Evolutionary conservation across 2,797 vertebrate species (phyloP).

Genomic region (Sphenopsis melanotis): DNA sequence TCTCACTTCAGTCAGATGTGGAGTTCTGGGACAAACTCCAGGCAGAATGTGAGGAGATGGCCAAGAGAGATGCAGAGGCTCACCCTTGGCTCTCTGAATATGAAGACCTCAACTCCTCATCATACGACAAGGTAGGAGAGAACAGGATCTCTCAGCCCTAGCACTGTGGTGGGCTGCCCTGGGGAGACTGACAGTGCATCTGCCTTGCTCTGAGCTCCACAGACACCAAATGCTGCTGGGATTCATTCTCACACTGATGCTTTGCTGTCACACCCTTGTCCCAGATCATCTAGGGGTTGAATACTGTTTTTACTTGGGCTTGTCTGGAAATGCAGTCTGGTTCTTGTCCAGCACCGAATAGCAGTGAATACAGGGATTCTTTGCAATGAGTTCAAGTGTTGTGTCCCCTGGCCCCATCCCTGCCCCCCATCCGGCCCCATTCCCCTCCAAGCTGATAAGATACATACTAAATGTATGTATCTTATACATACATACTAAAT

Average conservation of each 20-base stretch:
- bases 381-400: not conserved
- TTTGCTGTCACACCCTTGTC: not conserved
- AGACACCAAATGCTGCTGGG: not conserved
- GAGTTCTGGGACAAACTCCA: conserved; percentile 99
- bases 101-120: conserved; percentile 86
- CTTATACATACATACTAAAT: not conserved
- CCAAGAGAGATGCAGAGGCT: conserved; percentile 93
- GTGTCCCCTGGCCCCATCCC: accelerated
- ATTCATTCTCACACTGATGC: not conserved
- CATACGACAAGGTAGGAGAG: conserved; percentile 89
- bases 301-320: not conserved
- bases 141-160: not conserved
- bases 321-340: not conserved
- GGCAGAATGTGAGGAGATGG: conserved; percentile 99
- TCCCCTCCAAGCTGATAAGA: not conserved
- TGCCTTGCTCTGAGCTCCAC: not conserved
- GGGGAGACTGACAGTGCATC: not conserved
- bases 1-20: conserved; percentile 85
- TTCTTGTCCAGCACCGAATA: not conserved
- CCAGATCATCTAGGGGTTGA: not conserved
- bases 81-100: conserved; percentile 99
- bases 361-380: not conserved
- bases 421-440: accelerated
- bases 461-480: not conserved
- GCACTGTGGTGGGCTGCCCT: not conserved